phyloP scores from a whole-genome alignment of 2,797 vertebrate species.

The Manis pentadactyla region DNA sequence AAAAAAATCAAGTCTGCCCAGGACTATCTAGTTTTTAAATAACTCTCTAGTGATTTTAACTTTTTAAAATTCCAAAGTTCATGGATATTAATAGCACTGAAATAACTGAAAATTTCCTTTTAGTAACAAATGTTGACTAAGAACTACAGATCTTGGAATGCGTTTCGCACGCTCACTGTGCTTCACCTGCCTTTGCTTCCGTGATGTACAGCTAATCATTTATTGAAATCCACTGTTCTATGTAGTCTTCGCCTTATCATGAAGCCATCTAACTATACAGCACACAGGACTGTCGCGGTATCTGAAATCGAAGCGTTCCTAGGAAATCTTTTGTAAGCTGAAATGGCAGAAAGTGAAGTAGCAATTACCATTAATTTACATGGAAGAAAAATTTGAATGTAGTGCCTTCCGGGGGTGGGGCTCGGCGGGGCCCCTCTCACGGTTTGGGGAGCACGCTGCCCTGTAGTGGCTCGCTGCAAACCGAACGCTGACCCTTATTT shows the following conservation, averaged over 20 bases:
- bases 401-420: too few species aligned
- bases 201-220: constrained; percentile 90
- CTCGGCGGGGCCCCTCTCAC: too few species aligned
- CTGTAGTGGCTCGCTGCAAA: too few species aligned
- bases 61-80: background rate
- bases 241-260: background rate
- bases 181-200: background rate
- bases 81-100: background rate
- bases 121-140: background rate
- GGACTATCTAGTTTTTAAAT: background rate
- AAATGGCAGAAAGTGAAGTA: too few species aligned
- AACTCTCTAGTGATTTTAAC: background rate
- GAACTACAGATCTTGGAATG: background rate
- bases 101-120: background rate
- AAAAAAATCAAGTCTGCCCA: background rate
- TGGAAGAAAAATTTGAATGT: too few species aligned
- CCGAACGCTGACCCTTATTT: too few species aligned
- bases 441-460: too few species aligned
- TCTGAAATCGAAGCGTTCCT: too few species aligned
- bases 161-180: background rate
- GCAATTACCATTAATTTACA: too few species aligned
- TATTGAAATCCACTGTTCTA: constrained; percentile 90
- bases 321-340: too few species aligned
- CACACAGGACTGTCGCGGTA: too few species aligned
- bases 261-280: background rate